Conservation (phyloP, 2,113 vertebrate genomes). For the Stomatorhinus ivindoensis region DNA sequence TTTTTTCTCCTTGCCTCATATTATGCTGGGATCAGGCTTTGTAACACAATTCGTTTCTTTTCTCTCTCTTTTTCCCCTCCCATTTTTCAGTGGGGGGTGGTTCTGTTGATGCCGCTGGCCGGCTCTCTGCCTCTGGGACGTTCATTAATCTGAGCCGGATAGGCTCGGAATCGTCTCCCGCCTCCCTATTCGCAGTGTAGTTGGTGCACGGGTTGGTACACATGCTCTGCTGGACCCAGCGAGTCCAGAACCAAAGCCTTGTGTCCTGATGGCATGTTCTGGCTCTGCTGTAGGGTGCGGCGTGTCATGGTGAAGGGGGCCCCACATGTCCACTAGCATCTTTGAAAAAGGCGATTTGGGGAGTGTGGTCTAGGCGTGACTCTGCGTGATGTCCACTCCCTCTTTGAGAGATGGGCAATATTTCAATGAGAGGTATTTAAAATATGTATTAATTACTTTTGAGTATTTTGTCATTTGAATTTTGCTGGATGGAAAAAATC, state of each 20-base stretch:
- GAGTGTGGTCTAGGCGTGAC: not conserved
- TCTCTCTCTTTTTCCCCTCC: not conserved
- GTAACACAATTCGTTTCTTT: not conserved
- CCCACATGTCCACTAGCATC: not conserved
- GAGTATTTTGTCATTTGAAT: not conserved
- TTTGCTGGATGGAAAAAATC: too few relatives aligned
- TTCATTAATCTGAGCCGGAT: not conserved
- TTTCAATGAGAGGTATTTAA: not conserved
- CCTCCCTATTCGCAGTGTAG: not conserved
- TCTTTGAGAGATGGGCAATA: not conserved
- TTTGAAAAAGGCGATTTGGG: not conserved
- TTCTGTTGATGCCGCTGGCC: not conserved
- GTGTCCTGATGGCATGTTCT: not conserved
- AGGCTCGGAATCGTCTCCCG: not conserved
- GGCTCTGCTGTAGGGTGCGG: not conserved
- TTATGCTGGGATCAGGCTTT: not conserved
- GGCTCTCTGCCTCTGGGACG: not conserved
- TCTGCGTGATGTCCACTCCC: not conserved
- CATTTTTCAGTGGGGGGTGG: not conserved
- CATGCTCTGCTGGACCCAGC: not conserved
- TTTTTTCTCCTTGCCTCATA: not conserved
- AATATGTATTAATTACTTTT: not conserved
- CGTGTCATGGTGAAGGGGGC: not conserved
- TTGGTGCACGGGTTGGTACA: not conserved
- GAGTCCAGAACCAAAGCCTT: not conserved